These are phyloP conservation scores for Pogoniulus pusillus DNA, from an alignment of 2,797 vertebrate genomes.

Conservation along the genomic window DNA sequence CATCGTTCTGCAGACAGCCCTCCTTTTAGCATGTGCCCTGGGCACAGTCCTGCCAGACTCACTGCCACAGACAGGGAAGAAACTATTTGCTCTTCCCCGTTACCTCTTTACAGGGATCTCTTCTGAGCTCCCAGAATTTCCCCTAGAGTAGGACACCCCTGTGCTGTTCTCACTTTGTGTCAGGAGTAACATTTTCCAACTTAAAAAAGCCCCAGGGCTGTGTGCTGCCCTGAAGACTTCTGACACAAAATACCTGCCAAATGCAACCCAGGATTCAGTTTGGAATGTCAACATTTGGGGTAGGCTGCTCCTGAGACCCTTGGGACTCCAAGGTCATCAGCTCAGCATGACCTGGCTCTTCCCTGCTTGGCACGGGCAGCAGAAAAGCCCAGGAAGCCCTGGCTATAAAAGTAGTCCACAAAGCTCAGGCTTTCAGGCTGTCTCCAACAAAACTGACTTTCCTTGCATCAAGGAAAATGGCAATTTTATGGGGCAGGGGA, in stretches of 20 bases:
- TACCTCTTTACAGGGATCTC: constrained; percentile 52
- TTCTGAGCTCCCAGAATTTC: constrained; percentile 50
- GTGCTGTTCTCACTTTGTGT: constrained; percentile 20
- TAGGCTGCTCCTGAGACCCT: neutral
- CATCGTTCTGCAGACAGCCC: constrained; percentile 12
- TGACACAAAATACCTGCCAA: neutral
- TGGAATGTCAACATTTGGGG: neutral
- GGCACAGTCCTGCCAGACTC: constrained; percentile 26
- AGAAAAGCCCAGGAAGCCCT: neutral
- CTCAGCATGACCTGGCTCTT: neutral
- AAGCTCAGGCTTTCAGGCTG: constrained; percentile 6
- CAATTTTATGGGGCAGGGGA: neutral
- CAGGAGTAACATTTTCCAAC: constrained; percentile 34
- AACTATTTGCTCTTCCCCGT: constrained; percentile 36
- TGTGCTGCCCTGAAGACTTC: neutral
- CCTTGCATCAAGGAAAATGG: neutral
- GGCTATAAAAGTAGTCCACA: neutral
- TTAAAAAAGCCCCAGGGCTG: neutral
- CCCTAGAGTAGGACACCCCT: constrained; percentile 40
- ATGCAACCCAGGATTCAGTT: neutral
- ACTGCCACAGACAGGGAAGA: neutral
- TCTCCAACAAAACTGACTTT: neutral
- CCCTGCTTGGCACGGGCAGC: neutral
- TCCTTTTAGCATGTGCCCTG: constrained; percentile 10
- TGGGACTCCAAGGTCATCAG: neutral